These are phyloP conservation scores for Paramuricea clavata DNA, from an alignment of 92 coral and sea anemone genomes.

Conservation along the genomic window DNA sequence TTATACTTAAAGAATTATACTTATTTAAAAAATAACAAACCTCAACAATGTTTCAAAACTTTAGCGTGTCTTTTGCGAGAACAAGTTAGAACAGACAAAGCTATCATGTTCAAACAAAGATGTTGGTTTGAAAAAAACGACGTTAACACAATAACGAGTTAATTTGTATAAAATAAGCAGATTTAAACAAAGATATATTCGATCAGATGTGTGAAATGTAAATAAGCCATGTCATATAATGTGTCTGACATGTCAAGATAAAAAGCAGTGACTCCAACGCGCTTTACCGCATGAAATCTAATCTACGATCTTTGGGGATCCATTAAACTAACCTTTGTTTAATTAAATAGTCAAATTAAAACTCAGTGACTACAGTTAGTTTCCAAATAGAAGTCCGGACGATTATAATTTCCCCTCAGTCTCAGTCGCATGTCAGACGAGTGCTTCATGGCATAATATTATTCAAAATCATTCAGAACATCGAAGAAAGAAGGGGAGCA, in stretches of 20 bases:
- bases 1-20: too few relatives aligned
- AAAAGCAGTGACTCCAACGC: neutral
- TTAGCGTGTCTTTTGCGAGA: too few relatives aligned
- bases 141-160: neutral
- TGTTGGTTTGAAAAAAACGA: too few relatives aligned
- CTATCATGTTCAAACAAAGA: too few relatives aligned
- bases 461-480: too few relatives aligned
- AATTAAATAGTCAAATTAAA: neutral
- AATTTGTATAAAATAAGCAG: neutral
- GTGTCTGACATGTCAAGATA: neutral
- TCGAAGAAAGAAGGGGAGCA: too few relatives aligned
- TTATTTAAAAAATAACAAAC: too few relatives aligned
- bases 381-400: neutral
- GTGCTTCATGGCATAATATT: too few relatives aligned
- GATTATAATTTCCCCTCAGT: neutral
- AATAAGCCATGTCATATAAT: neutral
- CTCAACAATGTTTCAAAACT: too few relatives aligned
- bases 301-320: neutral
- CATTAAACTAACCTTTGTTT: neutral
- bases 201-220: neutral
- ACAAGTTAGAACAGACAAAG: too few relatives aligned
- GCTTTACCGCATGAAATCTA: neutral
- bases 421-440: neutral
- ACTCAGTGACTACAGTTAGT: neutral
- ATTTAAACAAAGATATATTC: neutral